Evolutionary conservation across 2,888 invertebrate species (phyloP).

Genomic region (Autographa pulchrina): DNA sequence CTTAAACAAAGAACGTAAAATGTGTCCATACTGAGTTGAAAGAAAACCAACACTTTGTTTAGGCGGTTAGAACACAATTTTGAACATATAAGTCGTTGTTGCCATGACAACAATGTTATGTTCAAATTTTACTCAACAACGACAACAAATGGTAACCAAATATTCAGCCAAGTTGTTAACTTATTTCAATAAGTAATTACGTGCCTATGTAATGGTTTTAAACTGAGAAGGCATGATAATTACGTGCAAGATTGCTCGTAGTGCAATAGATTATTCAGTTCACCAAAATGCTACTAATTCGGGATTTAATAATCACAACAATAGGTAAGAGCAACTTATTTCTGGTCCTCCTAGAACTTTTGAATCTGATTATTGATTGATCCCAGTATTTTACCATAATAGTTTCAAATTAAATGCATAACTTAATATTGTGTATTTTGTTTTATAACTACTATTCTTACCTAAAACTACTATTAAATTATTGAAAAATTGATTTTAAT

Average conservation of each 20-base stretch:
- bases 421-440: too few relatives aligned
- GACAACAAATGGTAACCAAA: not conserved
- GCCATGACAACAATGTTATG: slow-evolving; percentile 32
- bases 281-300: slow-evolving; percentile 39
- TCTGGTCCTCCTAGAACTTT: too few relatives aligned
- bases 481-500: too few relatives aligned
- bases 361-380: too few relatives aligned
- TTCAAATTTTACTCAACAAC: not conserved
- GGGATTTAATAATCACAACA: slow-evolving; percentile 43
- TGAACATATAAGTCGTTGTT: slow-evolving; percentile 1
- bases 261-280: not conserved
- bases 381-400: too few relatives aligned
- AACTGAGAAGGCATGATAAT: not conserved
- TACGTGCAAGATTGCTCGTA: not conserved
- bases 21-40: not conserved
- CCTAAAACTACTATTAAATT: too few relatives aligned
- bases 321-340: slow-evolving; percentile 38
- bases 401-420: too few relatives aligned
- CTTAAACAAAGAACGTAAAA: not conserved
- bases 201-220: too few relatives aligned
- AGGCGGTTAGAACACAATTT: not conserved
- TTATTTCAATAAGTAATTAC: too few relatives aligned
- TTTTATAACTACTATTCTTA: too few relatives aligned
- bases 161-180: not conserved
- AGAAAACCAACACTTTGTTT: too few relatives aligned